Conservation (phyloP, 2,888 invertebrate genomes). For the Clistopyga incitator region DNA sequence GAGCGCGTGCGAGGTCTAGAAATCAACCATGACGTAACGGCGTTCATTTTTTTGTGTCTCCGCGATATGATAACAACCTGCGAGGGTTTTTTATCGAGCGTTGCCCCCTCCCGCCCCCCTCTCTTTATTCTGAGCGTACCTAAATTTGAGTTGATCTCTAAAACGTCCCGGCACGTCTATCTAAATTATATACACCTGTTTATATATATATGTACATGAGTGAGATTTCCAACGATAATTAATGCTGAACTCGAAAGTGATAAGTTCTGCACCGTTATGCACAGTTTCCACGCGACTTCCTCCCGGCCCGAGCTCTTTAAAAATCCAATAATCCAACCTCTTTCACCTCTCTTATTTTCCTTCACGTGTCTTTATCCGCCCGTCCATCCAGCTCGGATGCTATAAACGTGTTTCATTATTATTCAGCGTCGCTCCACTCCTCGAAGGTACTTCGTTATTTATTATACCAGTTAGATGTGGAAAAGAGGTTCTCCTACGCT, state of each 20-base stretch:
- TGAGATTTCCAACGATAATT: slow-evolving; percentile 10
- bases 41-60: slow-evolving; percentile 39
- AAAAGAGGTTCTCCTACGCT: slow-evolving; percentile 46
- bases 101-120: slow-evolving; percentile 12
- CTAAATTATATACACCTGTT: neutral
- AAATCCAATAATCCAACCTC: slow-evolving; percentile 36
- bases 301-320: slow-evolving; percentile 23
- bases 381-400: neutral
- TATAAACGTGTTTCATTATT: neutral
- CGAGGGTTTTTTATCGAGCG: slow-evolving; percentile 43
- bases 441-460: neutral
- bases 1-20: slow-evolving; percentile 1
- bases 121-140: neutral
- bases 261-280: slow-evolving; percentile 53
- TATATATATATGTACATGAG: no score
- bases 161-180: neutral
- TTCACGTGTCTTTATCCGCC: slow-evolving; percentile 3
- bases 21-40: slow-evolving; percentile 57
- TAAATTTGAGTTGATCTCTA: slow-evolving; percentile 6
- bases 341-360: neutral
- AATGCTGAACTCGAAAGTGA: slow-evolving; percentile 12
- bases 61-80: slow-evolving; percentile 52
- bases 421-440: neutral
- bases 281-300: slow-evolving; percentile 37
- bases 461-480: slow-evolving; percentile 5